Conservation (phyloP, 64 coral and sea anemone genomes). For the Montipora cactus region DNA sequence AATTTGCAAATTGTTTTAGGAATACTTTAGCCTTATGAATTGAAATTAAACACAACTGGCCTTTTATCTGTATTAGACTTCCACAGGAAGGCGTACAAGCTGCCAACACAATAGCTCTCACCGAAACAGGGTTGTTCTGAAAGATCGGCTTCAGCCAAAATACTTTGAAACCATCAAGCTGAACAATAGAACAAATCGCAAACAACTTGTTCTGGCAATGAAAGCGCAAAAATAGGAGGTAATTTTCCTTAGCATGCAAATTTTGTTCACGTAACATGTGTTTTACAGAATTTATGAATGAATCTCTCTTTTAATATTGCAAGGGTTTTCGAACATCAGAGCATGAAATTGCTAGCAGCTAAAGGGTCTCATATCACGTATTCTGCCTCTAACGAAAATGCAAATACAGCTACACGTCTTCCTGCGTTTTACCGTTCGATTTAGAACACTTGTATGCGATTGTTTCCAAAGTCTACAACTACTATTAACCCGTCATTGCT, state of each 20-base stretch:
- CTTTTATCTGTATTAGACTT: neutral
- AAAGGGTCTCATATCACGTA: neutral
- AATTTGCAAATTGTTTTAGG: neutral
- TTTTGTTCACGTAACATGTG: neutral
- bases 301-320: neutral
- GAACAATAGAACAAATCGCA: neutral
- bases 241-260: neutral
- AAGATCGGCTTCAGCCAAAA: neutral
- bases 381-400: conserved; percentile 13
- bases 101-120: neutral
- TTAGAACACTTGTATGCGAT: conserved; percentile 99
- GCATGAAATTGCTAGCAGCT: neutral
- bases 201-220: neutral
- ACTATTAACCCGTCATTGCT: conserved; percentile 93
- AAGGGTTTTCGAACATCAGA: neutral
- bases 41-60: neutral
- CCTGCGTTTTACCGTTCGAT: neutral
- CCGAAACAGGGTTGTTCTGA: neutral
- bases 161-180: neutral
- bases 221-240: neutral
- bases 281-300: neutral
- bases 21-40: neutral
- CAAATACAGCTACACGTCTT: neutral
- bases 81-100: neutral
- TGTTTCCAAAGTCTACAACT: conserved; percentile 99